A percentile compares a stretch with the other conserved stretches of the same genome.
These are phyloP conservation scores for Tenthredo notha DNA, from an alignment of 2,888 invertebrate species.

Conservation along the genomic window DNA sequence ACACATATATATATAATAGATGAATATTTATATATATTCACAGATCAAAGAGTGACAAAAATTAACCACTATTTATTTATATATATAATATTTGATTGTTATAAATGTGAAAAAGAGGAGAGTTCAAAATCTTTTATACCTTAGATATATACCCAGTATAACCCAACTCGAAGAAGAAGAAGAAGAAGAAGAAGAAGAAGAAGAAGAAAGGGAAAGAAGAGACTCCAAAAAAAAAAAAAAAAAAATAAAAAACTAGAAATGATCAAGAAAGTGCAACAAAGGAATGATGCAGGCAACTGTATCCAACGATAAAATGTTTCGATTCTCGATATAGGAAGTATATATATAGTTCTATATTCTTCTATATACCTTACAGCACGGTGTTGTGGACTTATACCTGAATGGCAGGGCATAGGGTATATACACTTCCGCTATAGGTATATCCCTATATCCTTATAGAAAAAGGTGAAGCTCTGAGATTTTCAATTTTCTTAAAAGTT, in stretches of 20 bases:
- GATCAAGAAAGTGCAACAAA: constrained; percentile 36
- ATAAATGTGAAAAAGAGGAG: no score
- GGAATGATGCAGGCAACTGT: neutral
- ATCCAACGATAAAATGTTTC: neutral
- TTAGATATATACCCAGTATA: no score
- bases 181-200: no score
- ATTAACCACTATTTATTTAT: no score
- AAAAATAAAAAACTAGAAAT: neutral
- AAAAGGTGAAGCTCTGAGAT: constrained; percentile 17
- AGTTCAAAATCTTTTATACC: no score
- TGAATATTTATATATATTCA: neutral
- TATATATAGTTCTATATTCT: neutral
- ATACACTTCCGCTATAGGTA: neutral
- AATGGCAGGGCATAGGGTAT: neutral
- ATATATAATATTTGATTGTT: no score
- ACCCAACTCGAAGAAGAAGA: no score
- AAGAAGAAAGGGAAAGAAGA: no score
- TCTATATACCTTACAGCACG: neutral
- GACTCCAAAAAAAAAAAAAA: neutral
- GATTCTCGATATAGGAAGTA: neutral
- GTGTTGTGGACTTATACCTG: neutral
- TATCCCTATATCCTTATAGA: neutral
- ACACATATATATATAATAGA: neutral
- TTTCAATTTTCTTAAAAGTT: constrained; percentile 45
- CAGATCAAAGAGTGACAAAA: no score